Conservation (phyloP, 2,113 vertebrate genomes). For the Asarcornis scutulata region DNA sequence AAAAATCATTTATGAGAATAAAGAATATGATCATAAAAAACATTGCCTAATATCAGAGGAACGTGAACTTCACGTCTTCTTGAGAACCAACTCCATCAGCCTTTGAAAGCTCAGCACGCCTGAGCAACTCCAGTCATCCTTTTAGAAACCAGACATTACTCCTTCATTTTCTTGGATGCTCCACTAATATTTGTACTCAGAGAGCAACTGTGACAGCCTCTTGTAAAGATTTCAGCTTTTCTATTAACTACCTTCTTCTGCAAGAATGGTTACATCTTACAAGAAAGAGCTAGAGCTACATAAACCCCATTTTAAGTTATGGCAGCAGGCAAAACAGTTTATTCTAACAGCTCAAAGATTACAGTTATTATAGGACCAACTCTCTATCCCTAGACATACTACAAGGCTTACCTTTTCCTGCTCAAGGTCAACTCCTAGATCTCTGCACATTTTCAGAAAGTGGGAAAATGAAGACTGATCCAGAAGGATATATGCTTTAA, state of each 20-base stretch:
- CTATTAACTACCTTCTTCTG: not conserved
- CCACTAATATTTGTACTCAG: not conserved
- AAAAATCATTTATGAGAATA: too few relatives aligned
- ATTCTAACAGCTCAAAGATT: not conserved
- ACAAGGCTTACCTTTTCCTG: constrained; percentile 83
- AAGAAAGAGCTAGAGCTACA: not conserved
- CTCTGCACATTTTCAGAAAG: constrained; percentile 92
- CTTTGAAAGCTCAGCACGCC: accelerated
- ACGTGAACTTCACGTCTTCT: not conserved
- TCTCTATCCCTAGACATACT: not conserved
- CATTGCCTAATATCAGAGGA: too few relatives aligned
- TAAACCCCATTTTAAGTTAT: not conserved
- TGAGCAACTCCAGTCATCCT: not conserved
- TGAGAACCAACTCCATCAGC: not conserved
- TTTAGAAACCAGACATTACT: not conserved
- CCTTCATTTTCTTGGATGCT: not conserved
- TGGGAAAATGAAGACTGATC: constrained; percentile 83
- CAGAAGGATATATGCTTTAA: constrained; percentile 92
- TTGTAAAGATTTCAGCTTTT: not conserved
- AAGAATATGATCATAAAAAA: too few relatives aligned
- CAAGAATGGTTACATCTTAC: not conserved
- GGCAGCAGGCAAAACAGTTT: not conserved
- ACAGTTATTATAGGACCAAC: not conserved
- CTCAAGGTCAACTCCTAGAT: constrained; percentile 83
- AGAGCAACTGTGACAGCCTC: not conserved